These are phyloP conservation scores for Psilopogon haemacephalus DNA, from an alignment of 2,113 vertebrate species.

Conservation along the genomic window DNA sequence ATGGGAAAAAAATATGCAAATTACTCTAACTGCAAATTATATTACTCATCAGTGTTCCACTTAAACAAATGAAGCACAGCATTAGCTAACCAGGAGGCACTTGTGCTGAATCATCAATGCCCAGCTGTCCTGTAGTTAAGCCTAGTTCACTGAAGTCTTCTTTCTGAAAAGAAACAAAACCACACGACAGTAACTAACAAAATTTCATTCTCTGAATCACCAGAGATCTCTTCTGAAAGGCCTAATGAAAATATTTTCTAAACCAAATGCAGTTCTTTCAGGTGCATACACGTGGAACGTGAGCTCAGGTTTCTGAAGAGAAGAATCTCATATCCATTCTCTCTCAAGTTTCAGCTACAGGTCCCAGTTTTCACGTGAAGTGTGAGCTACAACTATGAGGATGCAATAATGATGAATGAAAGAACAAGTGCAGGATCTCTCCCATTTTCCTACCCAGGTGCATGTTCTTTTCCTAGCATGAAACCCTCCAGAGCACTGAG, in stretches of 20 bases:
- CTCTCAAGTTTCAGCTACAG: background rate
- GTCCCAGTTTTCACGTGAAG: background rate
- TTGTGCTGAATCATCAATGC: conserved; percentile 91
- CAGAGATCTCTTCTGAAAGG: background rate
- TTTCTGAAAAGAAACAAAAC: conserved; percentile 78
- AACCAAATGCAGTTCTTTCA: background rate
- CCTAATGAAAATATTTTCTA: background rate
- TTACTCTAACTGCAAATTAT: background rate
- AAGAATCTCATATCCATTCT: background rate
- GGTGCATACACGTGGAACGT: background rate
- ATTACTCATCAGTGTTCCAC: background rate
- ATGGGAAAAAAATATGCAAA: background rate
- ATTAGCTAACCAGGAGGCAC: conserved; percentile 86
- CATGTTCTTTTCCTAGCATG: background rate
- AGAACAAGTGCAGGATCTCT: background rate
- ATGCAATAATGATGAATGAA: background rate
- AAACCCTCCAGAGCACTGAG: background rate
- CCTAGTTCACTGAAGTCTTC: conserved; percentile 86
- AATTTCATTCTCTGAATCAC: background rate
- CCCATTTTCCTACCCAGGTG: background rate
- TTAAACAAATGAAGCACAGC: conserved; percentile 1
- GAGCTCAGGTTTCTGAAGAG: background rate
- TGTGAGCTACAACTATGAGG: background rate
- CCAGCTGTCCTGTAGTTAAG: conserved; percentile 87
- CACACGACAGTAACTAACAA: background rate